Percentiles rank a stretch among this genome's conserved stretches.
phyloP scores from a whole-genome alignment of 2,797 vertebrate genomes.

The Sitta carolinensis region DNA sequence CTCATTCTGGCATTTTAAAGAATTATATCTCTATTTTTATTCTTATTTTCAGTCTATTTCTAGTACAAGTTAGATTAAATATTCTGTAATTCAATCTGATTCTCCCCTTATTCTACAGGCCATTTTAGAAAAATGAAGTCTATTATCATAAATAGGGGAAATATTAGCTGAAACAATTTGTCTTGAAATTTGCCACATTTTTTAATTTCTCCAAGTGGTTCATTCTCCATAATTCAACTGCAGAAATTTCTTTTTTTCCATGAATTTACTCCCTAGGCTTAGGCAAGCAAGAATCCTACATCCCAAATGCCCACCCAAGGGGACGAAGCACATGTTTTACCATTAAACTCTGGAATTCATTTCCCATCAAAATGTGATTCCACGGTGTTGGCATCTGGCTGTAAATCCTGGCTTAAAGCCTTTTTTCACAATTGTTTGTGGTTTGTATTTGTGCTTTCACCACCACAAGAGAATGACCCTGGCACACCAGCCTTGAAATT shows the following conservation, averaged over 20 bases:
- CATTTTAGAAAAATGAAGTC: not conserved
- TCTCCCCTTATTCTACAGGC: not conserved
- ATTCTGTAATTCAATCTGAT: not conserved
- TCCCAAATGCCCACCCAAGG: conserved; percentile 28
- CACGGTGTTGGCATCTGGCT: not conserved
- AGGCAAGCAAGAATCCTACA: not conserved
- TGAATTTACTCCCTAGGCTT: not conserved
- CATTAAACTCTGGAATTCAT: conserved; percentile 32
- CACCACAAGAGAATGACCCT: not conserved
- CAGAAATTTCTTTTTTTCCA: not conserved
- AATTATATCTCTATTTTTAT: not conserved
- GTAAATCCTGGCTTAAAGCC: conserved; percentile 41
- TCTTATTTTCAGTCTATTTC: not conserved
- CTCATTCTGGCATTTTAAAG: not conserved
- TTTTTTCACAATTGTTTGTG: not conserved
- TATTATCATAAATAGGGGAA: not conserved
- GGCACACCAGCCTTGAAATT: not conserved
- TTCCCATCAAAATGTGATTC: conserved; percentile 21
- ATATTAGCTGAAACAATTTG: not conserved
- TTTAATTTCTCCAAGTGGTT: not conserved
- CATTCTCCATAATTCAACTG: not conserved
- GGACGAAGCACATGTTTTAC: not conserved
- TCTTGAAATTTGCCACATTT: not conserved
- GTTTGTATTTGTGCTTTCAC: conserved; percentile 7
- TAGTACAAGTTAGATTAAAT: not conserved